Percentiles rank a stretch among this genome's conserved stretches.
phyloP scores from a whole-genome alignment of 1,140 invertebrate genomes.

The Ooceraea biroi region DNA sequence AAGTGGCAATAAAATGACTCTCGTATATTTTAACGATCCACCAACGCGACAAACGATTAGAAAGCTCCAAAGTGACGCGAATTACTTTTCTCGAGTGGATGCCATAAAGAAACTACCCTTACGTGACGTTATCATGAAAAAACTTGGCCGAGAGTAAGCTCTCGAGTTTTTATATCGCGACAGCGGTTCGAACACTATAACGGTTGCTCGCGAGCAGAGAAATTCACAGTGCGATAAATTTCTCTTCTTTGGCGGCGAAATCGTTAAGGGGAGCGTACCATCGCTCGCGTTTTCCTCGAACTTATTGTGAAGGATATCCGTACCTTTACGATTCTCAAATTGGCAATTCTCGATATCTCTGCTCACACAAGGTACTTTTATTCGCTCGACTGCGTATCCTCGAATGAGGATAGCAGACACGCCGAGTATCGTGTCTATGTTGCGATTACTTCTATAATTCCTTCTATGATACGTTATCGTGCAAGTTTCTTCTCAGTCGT shows the following conservation, averaged over 20 bases:
- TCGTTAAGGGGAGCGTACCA: constrained; percentile 53
- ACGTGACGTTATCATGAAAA: not conserved
- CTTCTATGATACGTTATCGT: constrained; percentile 23
- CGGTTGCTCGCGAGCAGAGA: constrained; percentile 17
- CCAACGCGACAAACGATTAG: constrained; percentile 25
- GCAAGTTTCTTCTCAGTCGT: not conserved
- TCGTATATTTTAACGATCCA: constrained; percentile 8
- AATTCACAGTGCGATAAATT: constrained; percentile 36
- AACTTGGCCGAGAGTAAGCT: constrained; percentile 14
- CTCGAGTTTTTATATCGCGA: constrained; percentile 26
- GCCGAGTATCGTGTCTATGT: not conserved
- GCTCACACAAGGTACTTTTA: constrained; percentile 73
- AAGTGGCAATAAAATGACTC: constrained; percentile 23
- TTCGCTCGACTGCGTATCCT: constrained; percentile 73
- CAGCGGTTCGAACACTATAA: constrained; percentile 10
- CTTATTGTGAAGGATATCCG: constrained; percentile 43
- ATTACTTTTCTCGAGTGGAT: not conserved
- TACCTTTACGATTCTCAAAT: constrained; percentile 81
- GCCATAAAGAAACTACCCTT: constrained; percentile 38
- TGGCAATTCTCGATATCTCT: constrained; percentile 73
- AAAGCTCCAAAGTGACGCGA: constrained; percentile 32
- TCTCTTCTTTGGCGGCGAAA: constrained; percentile 5
- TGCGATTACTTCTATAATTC: constrained; percentile 17
- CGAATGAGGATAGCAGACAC: not conserved
- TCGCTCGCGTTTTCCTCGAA: constrained; percentile 58